Evolutionary conservation across 2,113 vertebrate genomes (phyloP), one percentile per base, ranked within the genome.

Genomic region (Prunella fulvescens): DNA sequence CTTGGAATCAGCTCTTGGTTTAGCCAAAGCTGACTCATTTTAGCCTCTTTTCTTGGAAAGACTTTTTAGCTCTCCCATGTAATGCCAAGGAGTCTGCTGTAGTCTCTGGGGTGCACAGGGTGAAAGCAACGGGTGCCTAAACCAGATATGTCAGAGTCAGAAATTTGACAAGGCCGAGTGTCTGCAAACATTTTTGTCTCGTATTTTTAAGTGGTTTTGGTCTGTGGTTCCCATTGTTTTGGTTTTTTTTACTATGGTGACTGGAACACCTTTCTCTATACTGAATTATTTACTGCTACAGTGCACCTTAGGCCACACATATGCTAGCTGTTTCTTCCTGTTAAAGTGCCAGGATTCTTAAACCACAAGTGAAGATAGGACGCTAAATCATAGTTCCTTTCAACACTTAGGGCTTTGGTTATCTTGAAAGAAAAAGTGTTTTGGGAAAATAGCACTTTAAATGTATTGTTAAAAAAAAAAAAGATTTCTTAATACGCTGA

Each of bases 401-500:
- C 33, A 79, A 57, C 14, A 73, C 19, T 58, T 69, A 64, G 18
- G 82, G 73, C 53, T 88, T 92, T 86, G 35, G 64, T 81, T 84
- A 79, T 72, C 66, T 81, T 28, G 53, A 79, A 71, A 67, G 71
- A 70, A 91, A 87, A 61, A 54, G 5, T 37, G 26, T 90, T 95
- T 94, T 9, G 51, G 45, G 73, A 86, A 95, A 97, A 95, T 50
- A 78, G 77, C 42, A 62, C 90, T 91, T 88, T 57, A 74, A 74
- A 86, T 45, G 12, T 67, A 91, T 92, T 89, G 77, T 94, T 92
- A 33, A 85, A 84, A 94, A 86, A 81, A 83, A 92, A 83, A 81
- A 79, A 93, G 65, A 74, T 82, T 83, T 94, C 83, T 94, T 91
- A 95, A 95, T 93, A 78, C 85, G 77, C 71, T 2, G 18, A 91